Base-by-base conservation (phyloP, 1,140 invertebrate genomes). In the Halyomorpha halys region DNA sequence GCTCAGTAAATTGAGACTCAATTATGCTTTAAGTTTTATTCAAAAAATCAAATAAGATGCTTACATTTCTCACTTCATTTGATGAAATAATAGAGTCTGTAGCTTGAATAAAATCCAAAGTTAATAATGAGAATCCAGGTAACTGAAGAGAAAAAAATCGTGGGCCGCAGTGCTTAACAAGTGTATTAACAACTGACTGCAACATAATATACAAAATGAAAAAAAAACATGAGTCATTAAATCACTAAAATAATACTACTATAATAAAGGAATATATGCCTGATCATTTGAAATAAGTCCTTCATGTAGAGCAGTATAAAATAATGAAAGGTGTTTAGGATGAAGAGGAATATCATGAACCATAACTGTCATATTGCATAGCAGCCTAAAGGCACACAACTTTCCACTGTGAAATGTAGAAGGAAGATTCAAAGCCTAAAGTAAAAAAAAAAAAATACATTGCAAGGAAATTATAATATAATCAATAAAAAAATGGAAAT, bases 61-160 rank as follows among this genome's bases (percentile, higher is more conserved):
- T 78, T 69, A 87, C 85, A 72, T 79, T 79, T 75, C 86, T 85
- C 44, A 90, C 63, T 51, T 96, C 91, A 13, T 84, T 80, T 34
- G 85, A 87, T 67, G 86, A 89, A 44, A 96, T 78, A 68, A 97
- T 83, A 8, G 88, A 83, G 68, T 91, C 90, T 67, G 90, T 88
- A 14, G 93, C 93, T 73, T 91, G 86, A 47, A 97, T 86, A 69
- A 97, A 89, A 77, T 98, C 93, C 23, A 94, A 75, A 13, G 94
- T 76, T 1, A 98, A 77, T 59, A 97, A 77, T 9, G 92, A 89
- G 68, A 89, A 90, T 8, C 94, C 94, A 30, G 91, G 90, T 15
- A 97, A 76, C 68, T 91, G 86, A 13, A 93, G 75, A 45, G 91
- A 93, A 64, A 98, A 85, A 72, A 95, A 87, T 64, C 87, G 81